phyloP scores from a whole-genome alignment of 1,140 invertebrate genomes.

The Brachionus koreanus region DNA sequence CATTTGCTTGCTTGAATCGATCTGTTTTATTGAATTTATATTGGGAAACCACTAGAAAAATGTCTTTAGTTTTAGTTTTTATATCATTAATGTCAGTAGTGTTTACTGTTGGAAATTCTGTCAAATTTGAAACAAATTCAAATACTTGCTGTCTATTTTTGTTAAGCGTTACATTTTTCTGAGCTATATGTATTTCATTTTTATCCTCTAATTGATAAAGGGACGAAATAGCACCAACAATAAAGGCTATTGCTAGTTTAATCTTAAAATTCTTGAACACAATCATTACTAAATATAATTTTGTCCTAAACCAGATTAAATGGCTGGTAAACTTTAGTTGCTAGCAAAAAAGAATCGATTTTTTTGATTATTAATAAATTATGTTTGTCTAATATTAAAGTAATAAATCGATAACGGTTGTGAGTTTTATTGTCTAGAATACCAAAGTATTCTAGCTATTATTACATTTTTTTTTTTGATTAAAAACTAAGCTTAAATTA shows the following conservation, averaged over 20 bases:
- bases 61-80: neutral
- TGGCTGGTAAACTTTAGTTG: neutral
- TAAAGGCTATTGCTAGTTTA: neutral
- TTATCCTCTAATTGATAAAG: conserved; percentile 15
- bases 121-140: conserved; percentile 5
- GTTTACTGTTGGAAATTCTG: conserved; percentile 21
- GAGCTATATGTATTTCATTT: neutral
- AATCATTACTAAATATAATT: neutral
- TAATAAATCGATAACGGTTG: neutral
- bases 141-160: conserved; percentile 24
- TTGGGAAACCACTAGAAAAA: conserved; percentile 42
- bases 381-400: neutral
- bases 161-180: conserved; percentile 23
- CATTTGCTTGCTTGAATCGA: neutral
- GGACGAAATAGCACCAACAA: neutral
- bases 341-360: neutral
- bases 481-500: too few relatives aligned
- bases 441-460: too few relatives aligned
- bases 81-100: neutral
- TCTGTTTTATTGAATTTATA: neutral
- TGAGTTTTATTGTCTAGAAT: too few relatives aligned
- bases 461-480: too few relatives aligned
- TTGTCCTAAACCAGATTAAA: neutral
- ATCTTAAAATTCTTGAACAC: conserved; percentile 18
- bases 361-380: neutral